Base-by-base conservation (phyloP, 2,113 vertebrate genomes). In the Chaetodon trifascialis region DNA sequence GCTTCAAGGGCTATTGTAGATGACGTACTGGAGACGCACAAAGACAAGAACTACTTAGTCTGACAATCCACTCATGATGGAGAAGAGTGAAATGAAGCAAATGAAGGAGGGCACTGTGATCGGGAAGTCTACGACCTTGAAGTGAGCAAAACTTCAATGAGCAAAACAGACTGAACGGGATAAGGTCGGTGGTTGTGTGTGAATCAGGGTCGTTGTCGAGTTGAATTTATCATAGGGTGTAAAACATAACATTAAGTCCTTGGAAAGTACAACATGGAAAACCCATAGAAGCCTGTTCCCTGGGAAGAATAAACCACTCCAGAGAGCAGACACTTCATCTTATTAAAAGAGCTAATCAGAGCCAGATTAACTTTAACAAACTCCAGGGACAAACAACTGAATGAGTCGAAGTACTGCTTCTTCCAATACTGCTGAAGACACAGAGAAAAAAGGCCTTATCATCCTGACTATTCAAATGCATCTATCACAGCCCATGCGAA, bases 21-120 rank as follows among this genome's bases (percentile, higher is more conserved):
- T 63, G 76, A 76, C 58, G 55, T 84, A 63, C 77, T 67, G 76
- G 52, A 88, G 74, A 68, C 1, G 14, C 42, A 78, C 88, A 91
- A 91, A 93, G 92, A 94, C 89, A 91, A 94, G 91, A 82, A 88
- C 77, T 91, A 87, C 92, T 94, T 81, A 82, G 71, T 52, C 69
- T 70, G 83, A 86, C 73, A 25, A 69, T 72, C 79, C 85, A 86
- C 88, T 91, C 81, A 21, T 55, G 81, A 72, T 79, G 82, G 64
- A 83, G 54, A 78, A 77, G 72, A 88, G 84, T 46, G 23, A 79
- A 77, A 90, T 83, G 59, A 84, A 65, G 17, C 51, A 73, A 21
- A 4, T 78, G 25, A 34, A 54, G 64, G 54, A 66, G 36, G 55
- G 66, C 11, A 82, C 84, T 64, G 60, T 75, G 82, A 91, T 86